phyloP scores from a whole-genome alignment of 2,797 vertebrate genomes.

The Microctenopoma lineatum region DNA sequence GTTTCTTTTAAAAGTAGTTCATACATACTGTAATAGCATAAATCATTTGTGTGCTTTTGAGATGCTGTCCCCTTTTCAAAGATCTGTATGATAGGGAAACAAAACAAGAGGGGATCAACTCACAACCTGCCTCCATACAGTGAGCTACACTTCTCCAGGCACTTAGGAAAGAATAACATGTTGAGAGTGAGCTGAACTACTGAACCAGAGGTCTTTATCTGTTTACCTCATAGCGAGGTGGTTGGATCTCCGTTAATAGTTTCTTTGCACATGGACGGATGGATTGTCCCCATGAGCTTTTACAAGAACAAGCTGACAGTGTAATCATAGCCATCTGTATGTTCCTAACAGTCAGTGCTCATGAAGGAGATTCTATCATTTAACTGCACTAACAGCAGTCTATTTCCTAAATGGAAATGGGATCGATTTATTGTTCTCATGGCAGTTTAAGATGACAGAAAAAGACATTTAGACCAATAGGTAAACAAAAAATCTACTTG shows the following conservation, averaged over 20 bases:
- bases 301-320: constrained; percentile 14
- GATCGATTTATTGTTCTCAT: constrained; percentile 39
- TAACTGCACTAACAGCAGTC: constrained; percentile 43
- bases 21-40: neutral
- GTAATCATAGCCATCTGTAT: constrained; percentile 25
- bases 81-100: neutral
- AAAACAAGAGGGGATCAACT: no score
- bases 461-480: neutral
- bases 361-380: constrained; percentile 55
- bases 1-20: neutral
- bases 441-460: constrained; percentile 43
- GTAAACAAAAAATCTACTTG: constrained; percentile 14
- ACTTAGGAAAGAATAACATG: constrained; percentile 31
- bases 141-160: neutral
- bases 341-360: constrained; percentile 26
- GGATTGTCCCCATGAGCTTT: constrained; percentile 46
- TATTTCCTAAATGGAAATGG: constrained; percentile 47
- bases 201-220: neutral
- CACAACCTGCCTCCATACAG: neutral
- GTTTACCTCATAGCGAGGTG: constrained; percentile 18
- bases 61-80: constrained; percentile 1
- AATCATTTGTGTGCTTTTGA: neutral
- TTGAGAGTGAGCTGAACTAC: constrained; percentile 1
- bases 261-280: constrained; percentile 21
- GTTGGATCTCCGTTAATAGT: constrained; percentile 27